These are phyloP conservation scores for Pampus argenteus DNA, from an alignment of 2,797 vertebrate species.

Conservation along the genomic window DNA sequence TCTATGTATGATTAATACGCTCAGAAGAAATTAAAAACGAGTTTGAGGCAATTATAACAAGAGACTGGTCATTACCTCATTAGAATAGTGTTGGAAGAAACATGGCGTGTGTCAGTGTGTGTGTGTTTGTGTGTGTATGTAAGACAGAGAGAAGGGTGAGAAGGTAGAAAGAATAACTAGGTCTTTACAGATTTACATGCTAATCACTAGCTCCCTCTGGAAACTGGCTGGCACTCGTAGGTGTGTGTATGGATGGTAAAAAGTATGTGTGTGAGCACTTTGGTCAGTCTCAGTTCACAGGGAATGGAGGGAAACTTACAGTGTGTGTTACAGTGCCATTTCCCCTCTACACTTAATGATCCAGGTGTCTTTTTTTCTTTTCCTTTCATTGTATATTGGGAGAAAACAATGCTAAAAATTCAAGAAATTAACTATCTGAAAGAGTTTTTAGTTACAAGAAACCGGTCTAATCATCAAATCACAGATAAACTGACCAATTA, in stretches of 20 bases:
- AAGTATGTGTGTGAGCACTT: background rate
- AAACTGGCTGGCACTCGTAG: slow-evolving; percentile 62
- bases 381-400: background rate
- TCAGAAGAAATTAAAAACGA: slow-evolving; percentile 97
- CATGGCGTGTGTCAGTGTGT: slow-evolving; percentile 54
- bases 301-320: slow-evolving; percentile 19
- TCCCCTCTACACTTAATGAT: slow-evolving; percentile 41
- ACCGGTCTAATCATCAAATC: background rate
- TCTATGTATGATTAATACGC: slow-evolving; percentile 99
- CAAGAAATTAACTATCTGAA: background rate
- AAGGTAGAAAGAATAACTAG: slow-evolving; percentile 86
- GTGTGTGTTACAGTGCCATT: slow-evolving; percentile 12
- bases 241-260: slow-evolving; percentile 33
- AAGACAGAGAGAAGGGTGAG: slow-evolving; percentile 71
- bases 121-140: slow-evolving; percentile 30
- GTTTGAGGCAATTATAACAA: slow-evolving; percentile 99
- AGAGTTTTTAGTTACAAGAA: background rate
- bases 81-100: slow-evolving; percentile 90
- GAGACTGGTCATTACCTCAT: slow-evolving; percentile 99
- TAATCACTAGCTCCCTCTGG: slow-evolving; percentile 86
- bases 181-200: slow-evolving; percentile 90
- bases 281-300: slow-evolving; percentile 15
- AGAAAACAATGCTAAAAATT: background rate
- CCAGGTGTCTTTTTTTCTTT: too few relatives aligned
- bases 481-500: background rate